These are phyloP conservation scores for Scytalopus superciliaris DNA, from an alignment of 2,113 vertebrate species.

Conservation along the genomic window DNA sequence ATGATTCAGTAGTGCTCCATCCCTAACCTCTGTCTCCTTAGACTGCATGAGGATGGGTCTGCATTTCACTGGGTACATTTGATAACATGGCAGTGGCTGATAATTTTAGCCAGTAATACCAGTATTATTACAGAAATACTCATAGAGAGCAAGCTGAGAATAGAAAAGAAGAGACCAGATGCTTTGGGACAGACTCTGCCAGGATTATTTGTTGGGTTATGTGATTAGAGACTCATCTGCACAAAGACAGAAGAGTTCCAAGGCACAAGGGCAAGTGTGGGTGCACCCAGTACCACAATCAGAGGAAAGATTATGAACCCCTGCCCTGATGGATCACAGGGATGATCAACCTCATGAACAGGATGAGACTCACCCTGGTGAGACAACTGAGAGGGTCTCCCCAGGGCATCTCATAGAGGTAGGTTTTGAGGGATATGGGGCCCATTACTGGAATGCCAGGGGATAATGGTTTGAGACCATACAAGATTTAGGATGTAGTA, in stretches of 20 bases:
- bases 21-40: background rate
- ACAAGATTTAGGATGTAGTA: background rate
- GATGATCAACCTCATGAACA: background rate
- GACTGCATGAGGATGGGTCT: background rate
- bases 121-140: background rate
- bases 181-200: background rate
- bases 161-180: background rate
- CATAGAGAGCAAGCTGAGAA: background rate
- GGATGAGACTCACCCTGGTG: background rate
- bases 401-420: background rate
- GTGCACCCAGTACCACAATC: background rate
- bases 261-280: background rate
- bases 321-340: background rate
- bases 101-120: background rate
- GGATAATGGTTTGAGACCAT: background rate
- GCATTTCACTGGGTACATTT: background rate
- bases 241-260: background rate
- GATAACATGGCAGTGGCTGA: background rate
- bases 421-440: too few species aligned
- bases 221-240: background rate
- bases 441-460: background rate
- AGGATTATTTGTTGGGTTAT: background rate
- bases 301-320: background rate
- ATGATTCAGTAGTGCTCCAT: background rate
- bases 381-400: accelerated